Evolutionary conservation across 2,888 invertebrate species (phyloP).

Genomic region (Meta bourneti): DNA sequence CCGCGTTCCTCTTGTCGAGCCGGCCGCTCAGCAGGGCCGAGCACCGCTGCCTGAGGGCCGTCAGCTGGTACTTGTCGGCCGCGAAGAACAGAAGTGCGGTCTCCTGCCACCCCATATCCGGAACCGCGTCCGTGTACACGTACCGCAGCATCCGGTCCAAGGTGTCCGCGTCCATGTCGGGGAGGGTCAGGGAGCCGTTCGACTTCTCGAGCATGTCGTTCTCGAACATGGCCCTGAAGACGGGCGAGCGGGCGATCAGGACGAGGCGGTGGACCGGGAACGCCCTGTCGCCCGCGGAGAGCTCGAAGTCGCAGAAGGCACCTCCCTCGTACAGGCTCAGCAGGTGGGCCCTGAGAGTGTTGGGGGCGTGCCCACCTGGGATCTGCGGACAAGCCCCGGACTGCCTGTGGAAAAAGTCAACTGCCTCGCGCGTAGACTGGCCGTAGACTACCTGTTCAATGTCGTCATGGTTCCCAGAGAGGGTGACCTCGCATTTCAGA

Average conservation of each 20-base stretch:
- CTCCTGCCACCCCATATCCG: neutral
- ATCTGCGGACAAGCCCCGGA: neutral
- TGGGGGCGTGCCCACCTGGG: neutral
- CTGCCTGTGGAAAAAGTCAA: neutral
- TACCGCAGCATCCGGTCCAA: neutral
- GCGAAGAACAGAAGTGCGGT: neutral
- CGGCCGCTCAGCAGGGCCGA: neutral
- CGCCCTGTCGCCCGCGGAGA: neutral
- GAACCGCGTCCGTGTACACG: neutral
- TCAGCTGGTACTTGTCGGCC: conserved; percentile 25
- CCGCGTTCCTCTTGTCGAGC: neutral
- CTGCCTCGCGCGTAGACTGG: neutral
- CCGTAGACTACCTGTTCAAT: neutral
- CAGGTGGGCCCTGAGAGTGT: neutral
- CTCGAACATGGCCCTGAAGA: neutral
- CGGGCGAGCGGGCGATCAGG: neutral
- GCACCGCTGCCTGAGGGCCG: neutral
- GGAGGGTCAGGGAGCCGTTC: neutral
- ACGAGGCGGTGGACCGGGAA: neutral
- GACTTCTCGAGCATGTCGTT: conserved; percentile 16
- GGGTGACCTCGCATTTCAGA: neutral
- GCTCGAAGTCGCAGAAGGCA: neutral
- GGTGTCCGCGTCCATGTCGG: conserved; percentile 10
- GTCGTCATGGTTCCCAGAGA: neutral
- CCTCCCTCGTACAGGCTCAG: neutral